These are phyloP conservation scores for Catostylus mosaicus DNA, from an alignment of 30 jellyfish, hydroid and myxozoan species.

Conservation along the genomic window DNA sequence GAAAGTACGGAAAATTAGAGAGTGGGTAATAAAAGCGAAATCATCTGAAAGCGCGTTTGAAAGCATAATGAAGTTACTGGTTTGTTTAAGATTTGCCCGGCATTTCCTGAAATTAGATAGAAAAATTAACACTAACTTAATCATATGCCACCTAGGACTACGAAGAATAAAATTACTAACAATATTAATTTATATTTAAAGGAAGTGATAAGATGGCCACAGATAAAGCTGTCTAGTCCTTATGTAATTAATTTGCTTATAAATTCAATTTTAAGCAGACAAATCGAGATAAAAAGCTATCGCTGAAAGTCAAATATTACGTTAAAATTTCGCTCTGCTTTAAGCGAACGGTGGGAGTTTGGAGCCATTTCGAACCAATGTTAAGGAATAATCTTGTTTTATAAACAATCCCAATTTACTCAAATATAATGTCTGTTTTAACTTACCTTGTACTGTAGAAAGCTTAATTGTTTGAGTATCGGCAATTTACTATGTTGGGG, in stretches of 20 bases:
- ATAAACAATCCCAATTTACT: neutral
- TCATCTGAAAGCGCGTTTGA: neutral
- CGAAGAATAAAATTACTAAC: neutral
- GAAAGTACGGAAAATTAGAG: neutral
- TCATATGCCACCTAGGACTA: neutral
- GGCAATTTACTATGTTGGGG: too few relatives aligned
- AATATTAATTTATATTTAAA: neutral
- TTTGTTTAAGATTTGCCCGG: neutral
- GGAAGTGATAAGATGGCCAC: conserved; percentile 15
- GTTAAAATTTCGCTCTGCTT: neutral
- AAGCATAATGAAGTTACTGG: neutral
- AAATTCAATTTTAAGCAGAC: neutral
- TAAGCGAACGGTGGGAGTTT: neutral
- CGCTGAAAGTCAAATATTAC: neutral
- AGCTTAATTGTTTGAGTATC: too few relatives aligned
- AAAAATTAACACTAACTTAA: neutral
- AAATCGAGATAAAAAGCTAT: conserved; percentile 4
- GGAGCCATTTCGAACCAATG: neutral
- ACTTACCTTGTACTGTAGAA: too few relatives aligned
- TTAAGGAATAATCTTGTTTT: neutral
- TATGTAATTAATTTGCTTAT: neutral
- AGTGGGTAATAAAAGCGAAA: neutral
- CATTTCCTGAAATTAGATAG: neutral
- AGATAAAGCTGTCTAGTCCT: conserved; percentile 7
- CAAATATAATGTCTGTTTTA: too few relatives aligned